Base-by-base conservation (phyloP, 2,797 vertebrate species). In the Lepilemur ruficaudatus region DNA sequence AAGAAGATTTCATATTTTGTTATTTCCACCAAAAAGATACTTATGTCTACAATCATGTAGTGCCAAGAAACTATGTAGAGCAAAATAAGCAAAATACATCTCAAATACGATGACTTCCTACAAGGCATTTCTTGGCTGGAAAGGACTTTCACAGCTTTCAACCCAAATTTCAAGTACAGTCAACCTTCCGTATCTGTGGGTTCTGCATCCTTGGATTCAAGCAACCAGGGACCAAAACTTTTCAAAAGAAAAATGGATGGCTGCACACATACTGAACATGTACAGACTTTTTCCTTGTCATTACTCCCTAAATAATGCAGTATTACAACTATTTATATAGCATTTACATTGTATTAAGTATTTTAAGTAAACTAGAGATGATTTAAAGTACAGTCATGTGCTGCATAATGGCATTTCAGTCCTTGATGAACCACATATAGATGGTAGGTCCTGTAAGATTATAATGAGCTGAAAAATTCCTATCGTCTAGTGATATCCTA, bases 1-100 rank as follows among this genome's bases (percentile, higher is more conserved):
- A 95, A 86, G 65, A n/a, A 90, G 59, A 92, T 92, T 95, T 96
- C 69, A 83, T 70, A 85, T 94, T 93, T 92, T 97, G 50, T 87
- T 91, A 93, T 95, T 95, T 96, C 94, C 50, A 92, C 43, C 61
- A 85, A 88, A 84, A 95, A 76, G 50, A 93, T 70, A 92, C 43
- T 81, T 79, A 92, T 25, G 30, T 79, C 41, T 82, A 32, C 28
- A 89, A 81, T 95, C 55, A 35, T 1, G 25, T 69, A 23, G 80
- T 32, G 15, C 46, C 70, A 80, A 79, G 85, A 87, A 80, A 85
- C 7, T 32, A 25, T 14, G 7, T 11, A 70, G 79, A 70, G 18
- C 52, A 57, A 91, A 95, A 81, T n/a, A 73, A 73, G 76, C 30
- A 70, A 6, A 17, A 65, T 63, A 23, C 38, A 43, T 82, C 48